Conservation (phyloP, 2,888 invertebrate genomes). For the Torymus texanus region DNA sequence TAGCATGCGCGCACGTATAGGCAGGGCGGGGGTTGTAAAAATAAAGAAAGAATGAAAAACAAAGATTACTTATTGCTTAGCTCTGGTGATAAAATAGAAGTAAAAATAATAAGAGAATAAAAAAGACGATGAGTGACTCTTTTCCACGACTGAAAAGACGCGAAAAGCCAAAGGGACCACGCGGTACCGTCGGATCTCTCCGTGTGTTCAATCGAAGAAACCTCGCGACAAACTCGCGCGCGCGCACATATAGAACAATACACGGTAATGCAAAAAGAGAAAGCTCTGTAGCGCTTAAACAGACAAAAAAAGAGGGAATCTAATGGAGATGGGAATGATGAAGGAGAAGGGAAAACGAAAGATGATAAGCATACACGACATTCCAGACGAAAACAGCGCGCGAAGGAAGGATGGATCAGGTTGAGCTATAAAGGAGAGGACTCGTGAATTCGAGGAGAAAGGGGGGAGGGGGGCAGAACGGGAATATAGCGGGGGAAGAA, state of each 20-base stretch:
- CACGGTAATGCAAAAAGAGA: background rate
- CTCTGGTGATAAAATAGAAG: background rate
- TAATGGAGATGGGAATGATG: background rate
- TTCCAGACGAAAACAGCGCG: constrained; percentile 17
- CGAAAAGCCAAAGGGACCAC: constrained; percentile 10
- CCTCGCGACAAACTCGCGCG: constrained; percentile 26
- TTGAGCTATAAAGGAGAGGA: background rate
- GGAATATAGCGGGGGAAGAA: background rate
- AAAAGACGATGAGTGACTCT: background rate
- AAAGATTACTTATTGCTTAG: constrained; percentile 18
- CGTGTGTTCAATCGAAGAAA: background rate
- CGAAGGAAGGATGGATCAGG: background rate
- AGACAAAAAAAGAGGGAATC: background rate
- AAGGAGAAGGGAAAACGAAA: background rate
- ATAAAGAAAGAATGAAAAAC: background rate
- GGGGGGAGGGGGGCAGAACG: background rate
- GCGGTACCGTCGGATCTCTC: too few relatives aligned
- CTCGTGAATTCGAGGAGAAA: background rate
- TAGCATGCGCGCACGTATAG: too few relatives aligned
- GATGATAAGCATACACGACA: constrained; percentile 23
- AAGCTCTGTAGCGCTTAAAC: constrained; percentile 26
- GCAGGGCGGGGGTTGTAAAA: too few relatives aligned
- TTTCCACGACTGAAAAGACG: constrained; percentile 23
- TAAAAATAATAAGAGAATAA: too few relatives aligned
- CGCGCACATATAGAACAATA: constrained; percentile 24